These are phyloP conservation scores for Anniella stebbinsi DNA, from an alignment of 2,797 vertebrate species.

Conservation along the genomic window DNA sequence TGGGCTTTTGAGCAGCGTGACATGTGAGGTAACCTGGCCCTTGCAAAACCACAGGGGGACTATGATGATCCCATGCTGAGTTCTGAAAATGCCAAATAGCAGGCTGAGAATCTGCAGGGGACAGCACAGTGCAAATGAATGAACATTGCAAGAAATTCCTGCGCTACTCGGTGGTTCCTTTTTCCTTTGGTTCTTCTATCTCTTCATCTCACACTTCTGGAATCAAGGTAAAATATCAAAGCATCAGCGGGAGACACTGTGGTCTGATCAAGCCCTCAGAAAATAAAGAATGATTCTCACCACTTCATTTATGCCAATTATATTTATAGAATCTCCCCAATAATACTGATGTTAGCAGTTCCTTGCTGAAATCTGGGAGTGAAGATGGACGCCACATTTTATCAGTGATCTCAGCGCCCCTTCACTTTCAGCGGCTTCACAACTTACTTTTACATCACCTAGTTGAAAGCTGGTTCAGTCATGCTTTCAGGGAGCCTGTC, in stretches of 20 bases:
- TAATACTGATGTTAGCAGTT: background rate
- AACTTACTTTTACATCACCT: background rate
- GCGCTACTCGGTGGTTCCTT: background rate
- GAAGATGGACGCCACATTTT: background rate
- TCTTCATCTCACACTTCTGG: background rate
- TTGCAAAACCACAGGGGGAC: background rate
- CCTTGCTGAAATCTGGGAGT: background rate
- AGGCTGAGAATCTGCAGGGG: background rate
- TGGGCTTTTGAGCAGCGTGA: background rate
- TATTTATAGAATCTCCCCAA: background rate
- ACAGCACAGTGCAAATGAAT: background rate
- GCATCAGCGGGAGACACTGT: background rate
- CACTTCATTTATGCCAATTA: background rate
- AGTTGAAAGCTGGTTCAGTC: background rate
- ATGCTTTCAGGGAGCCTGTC: background rate
- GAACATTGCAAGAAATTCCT: background rate
- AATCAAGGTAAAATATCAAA: background rate
- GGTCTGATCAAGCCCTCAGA: background rate
- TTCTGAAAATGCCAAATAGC: background rate
- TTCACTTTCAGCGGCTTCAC: background rate
- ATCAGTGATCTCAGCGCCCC: background rate
- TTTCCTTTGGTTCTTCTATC: background rate
- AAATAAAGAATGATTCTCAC: background rate
- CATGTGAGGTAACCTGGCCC: background rate
- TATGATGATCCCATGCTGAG: background rate